Evolutionary conservation across 2,888 invertebrate species (phyloP), one percentile per base, ranked within the genome.

Genomic region (Lymantria monacha): DNA sequence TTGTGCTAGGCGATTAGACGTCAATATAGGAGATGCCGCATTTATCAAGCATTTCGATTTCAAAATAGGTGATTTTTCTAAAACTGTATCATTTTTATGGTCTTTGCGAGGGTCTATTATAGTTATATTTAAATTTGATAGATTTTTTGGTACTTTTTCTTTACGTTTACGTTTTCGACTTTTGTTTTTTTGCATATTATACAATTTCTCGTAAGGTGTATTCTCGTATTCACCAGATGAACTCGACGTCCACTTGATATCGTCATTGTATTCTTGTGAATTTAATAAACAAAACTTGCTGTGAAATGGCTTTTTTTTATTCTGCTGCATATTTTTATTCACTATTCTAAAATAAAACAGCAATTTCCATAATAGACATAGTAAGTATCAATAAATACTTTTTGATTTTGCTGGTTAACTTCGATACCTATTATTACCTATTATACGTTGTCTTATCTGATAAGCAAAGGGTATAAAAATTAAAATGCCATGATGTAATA

Each of bases 241-340:
- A 55, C 86, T 87, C 3, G 76, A 80, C 11, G 88, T 81, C 88
- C 87, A 88, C 51, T 70, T 74, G 30, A 91, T 90, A 51, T 85
- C 81, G 54, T 81, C 81, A n/a, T 58, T 67, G 30, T 72, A 55
- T 48, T 85, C 81, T 74, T 89, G 88, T 1, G 87, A 85, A 61
- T 82, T 81, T 36, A 89, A 57, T 46, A 84, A 57, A 7, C 66
- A 53, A 57, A 89, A 89, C 61, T 85, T 88, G 9, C 77, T 63
- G 3, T 59, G 56, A 58, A 88, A 89, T 30, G 63, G n/a, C 14
- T 78, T 85, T 52, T 77, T 73, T 64, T 76, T 79, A 30, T 63
- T 70, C 53, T 76, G 81, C 64, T 75, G 69, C 83, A 85, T 84
- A 55, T 49, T 63, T 42, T 12, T 12, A 22, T n/a, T n/a, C n/a